Percentiles rank a stretch among this genome's conserved stretches.
Conservation (phyloP, 2,113 vertebrate genomes). For the Bubo blakistoni region DNA sequence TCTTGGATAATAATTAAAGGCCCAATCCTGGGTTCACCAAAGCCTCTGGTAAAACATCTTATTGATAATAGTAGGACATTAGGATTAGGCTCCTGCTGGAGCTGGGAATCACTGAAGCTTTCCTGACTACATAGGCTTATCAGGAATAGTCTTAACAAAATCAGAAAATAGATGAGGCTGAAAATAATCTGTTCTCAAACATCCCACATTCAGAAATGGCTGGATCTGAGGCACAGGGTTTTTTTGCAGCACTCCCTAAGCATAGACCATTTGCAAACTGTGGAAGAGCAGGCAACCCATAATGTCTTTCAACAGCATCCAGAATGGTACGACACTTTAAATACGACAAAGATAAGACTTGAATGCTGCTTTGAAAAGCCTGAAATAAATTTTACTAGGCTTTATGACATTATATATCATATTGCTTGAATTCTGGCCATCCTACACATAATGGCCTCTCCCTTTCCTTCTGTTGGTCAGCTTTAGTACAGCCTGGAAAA, state of each 20-base stretch:
- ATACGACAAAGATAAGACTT: neutral
- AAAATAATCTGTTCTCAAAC: constrained; percentile 52
- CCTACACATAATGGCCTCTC: neutral
- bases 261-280: neutral
- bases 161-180: constrained; percentile 24
- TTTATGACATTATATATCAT: neutral
- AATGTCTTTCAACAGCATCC: neutral
- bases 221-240: neutral
- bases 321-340: neutral
- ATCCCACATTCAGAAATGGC: constrained; percentile 30
- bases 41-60: neutral
- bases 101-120: neutral
- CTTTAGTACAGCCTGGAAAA: neutral
- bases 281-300: neutral
- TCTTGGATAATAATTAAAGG: neutral
- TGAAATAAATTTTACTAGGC: neutral
- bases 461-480: neutral
- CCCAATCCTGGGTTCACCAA: neutral
- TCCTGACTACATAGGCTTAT: neutral
- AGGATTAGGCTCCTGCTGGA: neutral
- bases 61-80: neutral
- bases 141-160: neutral
- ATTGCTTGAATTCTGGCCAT: neutral
- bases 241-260: neutral
- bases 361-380: neutral